Percentiles rank a stretch among this genome's conserved stretches.
Evolutionary conservation across 2,113 vertebrate species (phyloP).

Genomic region (Fregata magnificens): DNA sequence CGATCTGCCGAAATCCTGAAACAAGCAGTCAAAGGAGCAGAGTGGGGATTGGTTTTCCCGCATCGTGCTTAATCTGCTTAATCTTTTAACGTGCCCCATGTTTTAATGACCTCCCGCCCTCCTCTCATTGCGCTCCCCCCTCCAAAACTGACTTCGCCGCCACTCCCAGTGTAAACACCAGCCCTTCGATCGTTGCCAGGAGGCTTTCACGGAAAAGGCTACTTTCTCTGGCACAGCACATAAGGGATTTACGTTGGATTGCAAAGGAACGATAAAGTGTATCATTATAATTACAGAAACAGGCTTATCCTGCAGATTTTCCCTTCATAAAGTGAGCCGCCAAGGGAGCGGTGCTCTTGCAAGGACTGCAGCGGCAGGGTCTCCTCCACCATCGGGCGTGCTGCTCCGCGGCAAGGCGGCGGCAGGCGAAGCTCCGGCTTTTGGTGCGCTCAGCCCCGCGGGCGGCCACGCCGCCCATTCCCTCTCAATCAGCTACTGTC

Average conservation of each 20-base stretch:
- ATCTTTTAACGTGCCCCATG: background rate
- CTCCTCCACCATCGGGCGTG: background rate
- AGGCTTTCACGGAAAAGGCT: background rate
- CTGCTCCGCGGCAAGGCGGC: accelerated
- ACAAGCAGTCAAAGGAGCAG: background rate
- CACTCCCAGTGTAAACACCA: background rate
- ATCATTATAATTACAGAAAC: background rate
- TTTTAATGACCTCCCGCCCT: background rate
- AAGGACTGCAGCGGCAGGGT: background rate
- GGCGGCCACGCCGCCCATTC: too few relatives aligned
- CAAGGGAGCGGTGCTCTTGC: background rate
- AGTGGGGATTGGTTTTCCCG: background rate
- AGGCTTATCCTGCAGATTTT: background rate
- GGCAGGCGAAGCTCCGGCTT: background rate
- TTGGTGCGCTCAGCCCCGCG: too few relatives aligned
- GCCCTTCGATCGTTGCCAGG: background rate
- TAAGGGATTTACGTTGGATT: background rate
- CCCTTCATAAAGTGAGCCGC: background rate
- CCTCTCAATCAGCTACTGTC: background rate
- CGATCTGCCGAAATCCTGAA: background rate
- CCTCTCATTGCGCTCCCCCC: background rate
- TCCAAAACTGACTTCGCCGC: background rate
- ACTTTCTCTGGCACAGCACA: background rate
- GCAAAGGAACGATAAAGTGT: background rate
- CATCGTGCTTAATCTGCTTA: background rate